Conservation (phyloP, 2,888 invertebrate species). For the Pristionchus arcanus region DNA sequence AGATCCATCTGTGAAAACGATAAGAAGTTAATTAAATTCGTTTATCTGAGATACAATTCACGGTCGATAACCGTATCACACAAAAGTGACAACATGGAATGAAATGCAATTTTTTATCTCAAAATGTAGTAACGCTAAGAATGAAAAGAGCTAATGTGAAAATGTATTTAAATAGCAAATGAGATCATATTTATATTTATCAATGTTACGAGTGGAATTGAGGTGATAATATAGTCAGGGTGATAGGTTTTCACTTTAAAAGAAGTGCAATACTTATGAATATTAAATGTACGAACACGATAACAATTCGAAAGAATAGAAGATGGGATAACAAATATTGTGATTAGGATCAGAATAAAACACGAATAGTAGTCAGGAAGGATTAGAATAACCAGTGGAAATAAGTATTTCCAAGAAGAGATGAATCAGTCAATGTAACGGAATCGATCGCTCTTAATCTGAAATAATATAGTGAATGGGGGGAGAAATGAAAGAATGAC, state of each 20-base stretch:
- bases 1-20: conserved; percentile 64
- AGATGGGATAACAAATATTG: not conserved
- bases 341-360: not conserved
- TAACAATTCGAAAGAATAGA: not conserved
- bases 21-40: not conserved
- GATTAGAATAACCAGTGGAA: not conserved
- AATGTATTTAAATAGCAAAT: not conserved
- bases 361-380: conserved; percentile 3
- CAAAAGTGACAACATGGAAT: not conserved
- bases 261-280: not conserved
- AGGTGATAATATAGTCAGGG: not conserved
- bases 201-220: not conserved
- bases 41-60: conserved; percentile 5
- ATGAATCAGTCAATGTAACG: conserved; percentile 67
- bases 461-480: conserved; percentile 53
- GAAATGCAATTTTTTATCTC: conserved; percentile 14
- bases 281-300: not conserved
- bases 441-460: conserved; percentile 70
- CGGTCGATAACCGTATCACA: conserved; percentile 3
- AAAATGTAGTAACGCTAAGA: not conserved
- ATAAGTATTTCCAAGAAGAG: not conserved
- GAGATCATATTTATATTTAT: not conserved
- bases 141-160: not conserved
- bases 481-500: not conserved
- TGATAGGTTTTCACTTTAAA: not conserved